Evolutionary conservation across 2,888 invertebrate genomes (phyloP).

Genomic region (Cheilosia scutellata): DNA sequence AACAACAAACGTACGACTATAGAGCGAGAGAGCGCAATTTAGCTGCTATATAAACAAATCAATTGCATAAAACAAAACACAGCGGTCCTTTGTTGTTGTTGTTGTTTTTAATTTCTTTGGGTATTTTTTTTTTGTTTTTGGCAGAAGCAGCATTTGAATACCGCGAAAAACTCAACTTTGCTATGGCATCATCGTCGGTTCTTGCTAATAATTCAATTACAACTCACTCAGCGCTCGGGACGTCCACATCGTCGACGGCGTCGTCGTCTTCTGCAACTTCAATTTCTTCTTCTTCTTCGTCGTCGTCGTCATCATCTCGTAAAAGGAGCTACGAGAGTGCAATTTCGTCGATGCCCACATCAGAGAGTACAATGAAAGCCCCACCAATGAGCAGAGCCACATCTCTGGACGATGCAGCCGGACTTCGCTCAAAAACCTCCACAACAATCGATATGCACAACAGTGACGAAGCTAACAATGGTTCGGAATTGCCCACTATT

Average conservation of each 20-base stretch:
- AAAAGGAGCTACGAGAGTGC: conserved; percentile 83
- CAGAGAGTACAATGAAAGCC: conserved; percentile 71
- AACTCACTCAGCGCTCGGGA: conserved; percentile 77
- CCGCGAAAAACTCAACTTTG: conserved; percentile 53
- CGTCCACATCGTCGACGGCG: conserved; percentile 70
- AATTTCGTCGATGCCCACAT: conserved; percentile 79
- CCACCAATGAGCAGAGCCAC: conserved; percentile 45
- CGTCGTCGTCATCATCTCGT: conserved; percentile 79
- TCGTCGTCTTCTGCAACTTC: conserved; percentile 68
- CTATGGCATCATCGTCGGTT: conserved; percentile 83
- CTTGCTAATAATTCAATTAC: conserved; percentile 82
- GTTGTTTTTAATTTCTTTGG: conserved; percentile 24
- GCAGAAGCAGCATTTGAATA: conserved; percentile 54
- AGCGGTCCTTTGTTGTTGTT: conserved; percentile 23
- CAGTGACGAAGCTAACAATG: conserved; percentile 60
- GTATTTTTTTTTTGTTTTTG: conserved; percentile 26
- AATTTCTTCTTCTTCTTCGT: conserved; percentile 72
- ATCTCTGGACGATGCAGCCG: conserved; percentile 62
- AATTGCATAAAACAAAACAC: conserved; percentile 21
- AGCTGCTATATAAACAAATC: conserved; percentile 36
- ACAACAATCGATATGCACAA: conserved; percentile 52
- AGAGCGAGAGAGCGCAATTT: background rate
- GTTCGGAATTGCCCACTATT: conserved; percentile 41
- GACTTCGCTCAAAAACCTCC: conserved; percentile 55
- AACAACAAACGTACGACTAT: background rate